phyloP scores from a whole-genome alignment of 2,113 vertebrate species.

The Lophochroa leadbeateri region DNA sequence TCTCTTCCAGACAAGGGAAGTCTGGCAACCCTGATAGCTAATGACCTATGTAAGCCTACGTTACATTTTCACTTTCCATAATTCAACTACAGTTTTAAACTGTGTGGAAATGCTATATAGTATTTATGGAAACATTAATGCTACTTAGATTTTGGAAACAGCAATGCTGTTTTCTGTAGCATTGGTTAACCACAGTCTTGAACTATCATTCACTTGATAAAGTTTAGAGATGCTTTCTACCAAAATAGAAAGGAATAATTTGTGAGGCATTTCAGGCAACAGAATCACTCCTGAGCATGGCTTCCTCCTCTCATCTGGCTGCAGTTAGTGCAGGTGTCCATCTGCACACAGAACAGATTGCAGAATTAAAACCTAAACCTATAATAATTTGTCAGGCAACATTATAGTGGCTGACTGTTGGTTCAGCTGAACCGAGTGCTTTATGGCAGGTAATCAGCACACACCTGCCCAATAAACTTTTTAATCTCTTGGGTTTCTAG shows the following conservation, averaged over 20 bases:
- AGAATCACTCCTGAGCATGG: neutral
- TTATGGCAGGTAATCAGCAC: conserved; percentile 5
- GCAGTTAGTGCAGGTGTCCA: neutral
- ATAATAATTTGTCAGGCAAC: neutral
- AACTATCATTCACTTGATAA: neutral
- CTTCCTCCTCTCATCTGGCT: neutral
- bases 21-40: conserved; percentile 60
- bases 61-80: conserved; percentile 25
- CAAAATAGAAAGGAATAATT: neutral
- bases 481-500: neutral
- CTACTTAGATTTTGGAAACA: neutral
- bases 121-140: conserved; percentile 15
- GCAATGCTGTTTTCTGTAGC: neutral
- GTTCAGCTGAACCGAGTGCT: neutral
- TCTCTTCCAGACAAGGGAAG: conserved; percentile 57
- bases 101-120: neutral
- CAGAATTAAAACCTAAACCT: neutral
- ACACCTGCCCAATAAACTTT: neutral
- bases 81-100: neutral
- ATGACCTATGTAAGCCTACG: conserved; percentile 15
- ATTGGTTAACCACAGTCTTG: neutral
- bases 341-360: neutral
- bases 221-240: neutral
- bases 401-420: neutral
- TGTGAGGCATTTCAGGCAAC: neutral